These are phyloP conservation scores for Prionailurus viverrinus DNA, from an alignment of 2,113 vertebrate genomes.

Conservation along the genomic window DNA sequence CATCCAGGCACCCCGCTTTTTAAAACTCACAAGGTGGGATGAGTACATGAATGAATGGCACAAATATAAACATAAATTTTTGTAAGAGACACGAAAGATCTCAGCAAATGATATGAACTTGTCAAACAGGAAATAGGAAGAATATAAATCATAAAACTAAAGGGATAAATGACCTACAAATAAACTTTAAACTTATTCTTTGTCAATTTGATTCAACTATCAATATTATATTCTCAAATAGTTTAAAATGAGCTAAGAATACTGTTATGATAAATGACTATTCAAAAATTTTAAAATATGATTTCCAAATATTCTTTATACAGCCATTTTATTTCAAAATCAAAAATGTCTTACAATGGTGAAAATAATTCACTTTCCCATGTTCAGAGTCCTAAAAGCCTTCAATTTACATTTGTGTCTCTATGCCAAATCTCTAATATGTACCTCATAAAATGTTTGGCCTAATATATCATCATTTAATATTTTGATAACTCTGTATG, in stretches of 20 bases:
- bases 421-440: not conserved
- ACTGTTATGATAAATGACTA: not conserved
- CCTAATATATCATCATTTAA: not conserved
- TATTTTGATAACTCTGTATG: not conserved
- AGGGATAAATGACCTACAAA: not conserved
- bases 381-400: not conserved
- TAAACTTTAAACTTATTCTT: not conserved
- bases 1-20: not conserved
- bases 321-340: not conserved
- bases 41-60: not conserved
- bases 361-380: not conserved
- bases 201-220: not conserved
- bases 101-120: not conserved
- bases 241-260: not conserved
- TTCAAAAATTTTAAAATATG: not conserved
- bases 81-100: not conserved
- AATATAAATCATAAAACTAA: slow-evolving; percentile 17
- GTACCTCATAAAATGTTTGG: not conserved
- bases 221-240: slow-evolving; percentile 5
- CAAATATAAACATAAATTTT: not conserved
- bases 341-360: not conserved
- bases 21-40: slow-evolving; percentile 1
- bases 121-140: not conserved
- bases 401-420: not conserved
- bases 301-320: not conserved